These are phyloP conservation scores for Drosophila athabasca DNA, from an alignment of 1,140 invertebrate genomes.

Conservation along the genomic window DNA sequence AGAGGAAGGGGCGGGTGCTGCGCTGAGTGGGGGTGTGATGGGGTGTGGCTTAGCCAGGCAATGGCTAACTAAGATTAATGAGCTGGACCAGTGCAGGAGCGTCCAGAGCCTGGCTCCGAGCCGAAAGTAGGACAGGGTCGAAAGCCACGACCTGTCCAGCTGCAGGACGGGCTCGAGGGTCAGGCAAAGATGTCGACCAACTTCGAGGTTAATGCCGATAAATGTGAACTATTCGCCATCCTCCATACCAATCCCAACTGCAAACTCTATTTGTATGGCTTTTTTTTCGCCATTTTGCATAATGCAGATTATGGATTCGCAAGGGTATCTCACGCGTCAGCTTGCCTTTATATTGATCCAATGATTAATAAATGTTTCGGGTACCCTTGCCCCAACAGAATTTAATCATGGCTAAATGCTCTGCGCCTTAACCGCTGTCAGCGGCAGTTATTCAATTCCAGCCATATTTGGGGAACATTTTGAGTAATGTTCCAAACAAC, in stretches of 20 bases:
- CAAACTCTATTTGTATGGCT: neutral
- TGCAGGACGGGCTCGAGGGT: too few species aligned
- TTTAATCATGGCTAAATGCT: constrained; percentile 13
- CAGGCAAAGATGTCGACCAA: constrained; percentile 32
- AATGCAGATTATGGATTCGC: too few species aligned
- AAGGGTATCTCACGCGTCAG: too few species aligned
- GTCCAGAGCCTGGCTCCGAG: too few species aligned
- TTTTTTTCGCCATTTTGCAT: constrained; percentile 2
- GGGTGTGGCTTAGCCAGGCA: constrained; percentile 16
- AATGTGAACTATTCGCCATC: constrained; percentile 31
- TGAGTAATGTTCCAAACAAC: constrained; percentile 30
- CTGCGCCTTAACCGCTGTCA: constrained; percentile 35
- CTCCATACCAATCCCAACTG: too few species aligned
- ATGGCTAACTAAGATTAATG: constrained; percentile 75
- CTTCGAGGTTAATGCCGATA: constrained; percentile 65
- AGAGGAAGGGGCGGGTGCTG: too few species aligned
- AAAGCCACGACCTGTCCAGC: too few species aligned
- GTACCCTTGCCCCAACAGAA: constrained; percentile 4
- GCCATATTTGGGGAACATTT: constrained; percentile 38
- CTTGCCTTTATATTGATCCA: constrained; percentile 45
- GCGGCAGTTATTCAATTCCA: constrained; percentile 37
- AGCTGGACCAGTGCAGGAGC: constrained; percentile 14
- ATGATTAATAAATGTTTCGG: constrained; percentile 65
- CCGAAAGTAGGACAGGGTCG: too few species aligned
- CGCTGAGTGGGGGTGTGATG: constrained; percentile 9